phyloP scores from a whole-genome alignment of 2,113 vertebrate species.

The Limnothrissa miodon region DNA sequence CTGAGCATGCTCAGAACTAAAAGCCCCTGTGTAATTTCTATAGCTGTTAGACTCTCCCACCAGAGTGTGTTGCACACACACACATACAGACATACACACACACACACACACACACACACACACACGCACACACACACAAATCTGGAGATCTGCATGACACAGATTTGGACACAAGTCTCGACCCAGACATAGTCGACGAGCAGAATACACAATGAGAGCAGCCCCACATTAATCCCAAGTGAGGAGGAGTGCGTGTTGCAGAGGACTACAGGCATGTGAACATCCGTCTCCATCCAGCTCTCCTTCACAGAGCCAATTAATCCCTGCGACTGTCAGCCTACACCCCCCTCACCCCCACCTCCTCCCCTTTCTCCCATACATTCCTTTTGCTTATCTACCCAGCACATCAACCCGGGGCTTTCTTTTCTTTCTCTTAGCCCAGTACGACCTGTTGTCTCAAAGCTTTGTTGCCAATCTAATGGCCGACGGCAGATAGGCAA shows the following conservation, averaged over 20 bases:
- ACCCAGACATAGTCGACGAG: not conserved
- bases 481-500: not conserved
- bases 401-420: not conserved
- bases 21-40: conserved; percentile 22
- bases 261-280: not conserved
- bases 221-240: not conserved
- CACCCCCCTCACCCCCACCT: not conserved
- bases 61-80: not conserved
- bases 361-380: not conserved
- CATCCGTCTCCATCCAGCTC: not conserved
- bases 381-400: not conserved
- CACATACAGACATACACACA: not conserved
- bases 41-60: not conserved
- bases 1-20: conserved; percentile 35
- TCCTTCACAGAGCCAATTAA: not conserved
- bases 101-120: conserved; percentile 14
- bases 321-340: not conserved
- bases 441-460: not conserved
- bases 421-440: not conserved
- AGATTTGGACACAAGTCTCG: conserved; percentile 1
- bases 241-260: conserved; percentile 7
- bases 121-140: conserved; percentile 21
- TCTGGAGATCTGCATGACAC: conserved; percentile 13
- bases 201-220: not conserved
- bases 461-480: not conserved